Evolutionary conservation across 2,113 vertebrate species (phyloP).

Genomic region (Ceuthmochares aereus): DNA sequence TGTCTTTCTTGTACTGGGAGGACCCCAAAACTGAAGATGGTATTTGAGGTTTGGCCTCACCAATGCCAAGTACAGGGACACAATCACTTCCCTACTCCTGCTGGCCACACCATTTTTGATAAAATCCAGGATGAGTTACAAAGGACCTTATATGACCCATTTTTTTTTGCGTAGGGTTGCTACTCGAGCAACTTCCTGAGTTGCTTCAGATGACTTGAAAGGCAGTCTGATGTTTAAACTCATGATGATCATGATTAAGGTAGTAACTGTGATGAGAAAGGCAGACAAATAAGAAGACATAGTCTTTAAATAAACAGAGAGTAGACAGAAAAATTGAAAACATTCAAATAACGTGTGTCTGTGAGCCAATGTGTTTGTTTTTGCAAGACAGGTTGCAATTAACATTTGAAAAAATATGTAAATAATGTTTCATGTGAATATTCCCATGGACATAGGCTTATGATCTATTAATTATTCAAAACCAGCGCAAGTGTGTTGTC

Average conservation of each 20-base stretch:
- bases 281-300: background rate
- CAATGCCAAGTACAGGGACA: no score
- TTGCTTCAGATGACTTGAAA: background rate
- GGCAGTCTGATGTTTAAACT: background rate
- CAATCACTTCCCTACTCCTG: no score
- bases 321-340: background rate
- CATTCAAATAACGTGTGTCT: background rate
- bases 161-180: background rate
- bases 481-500: background rate
- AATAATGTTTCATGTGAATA: constrained; percentile 42
- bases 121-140: no score
- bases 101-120: no score
- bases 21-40: no score
- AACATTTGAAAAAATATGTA: background rate
- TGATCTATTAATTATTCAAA: constrained; percentile 9
- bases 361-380: background rate
- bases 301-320: background rate
- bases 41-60: no score
- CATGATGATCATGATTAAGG: background rate
- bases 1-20: no score
- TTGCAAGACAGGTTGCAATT: constrained; percentile 12
- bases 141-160: background rate
- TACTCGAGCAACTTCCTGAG: background rate
- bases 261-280: background rate
- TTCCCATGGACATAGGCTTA: background rate